Evolutionary conservation across 1,140 invertebrate species (phyloP), one percentile per base, ranked within the genome.

Genomic region (Gryllus bimaculatus): DNA sequence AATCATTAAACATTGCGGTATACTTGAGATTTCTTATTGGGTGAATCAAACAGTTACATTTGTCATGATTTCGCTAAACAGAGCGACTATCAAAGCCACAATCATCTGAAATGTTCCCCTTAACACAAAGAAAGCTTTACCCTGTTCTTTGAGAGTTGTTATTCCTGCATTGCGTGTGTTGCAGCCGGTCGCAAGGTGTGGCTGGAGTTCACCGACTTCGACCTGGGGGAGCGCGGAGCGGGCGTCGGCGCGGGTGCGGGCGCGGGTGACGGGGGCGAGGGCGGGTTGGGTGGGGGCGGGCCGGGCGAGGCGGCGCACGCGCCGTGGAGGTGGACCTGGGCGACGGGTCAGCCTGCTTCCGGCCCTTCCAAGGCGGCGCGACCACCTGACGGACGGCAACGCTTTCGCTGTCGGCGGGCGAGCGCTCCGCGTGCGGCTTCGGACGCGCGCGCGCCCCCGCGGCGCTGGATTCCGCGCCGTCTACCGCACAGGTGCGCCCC

Each of bases 321-420:
- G 84, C 85, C 39, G 83, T 91, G 5, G 88, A 91, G 78, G 83
- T 91, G 4, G 87, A 88, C 80, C 84, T 90, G 5, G 89, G 89
- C 12, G 84, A 85, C 5, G 85, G 87, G 48, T 8, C 84, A 80
- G 8, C 82, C 84, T 8, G 82, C 84, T 87, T 91, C 79, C 84
- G 86, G 21, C 90, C 90, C 0, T 91, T 89, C 81, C 80, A 84
- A n/a, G 47, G 84, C 84, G 5, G 78, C 84, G n/a, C 0, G 85
- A 85, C 49, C 83, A 89, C 5, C 79, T 91, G 13, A 89, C 88
- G 6, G 89, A 90, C 77, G 89, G 90, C 0, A 85, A 90, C 13
- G n/a, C n/a, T n/a, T n/a, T 93, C 90, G 82, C 84, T 92, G 0
- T 92, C 91, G 0, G 82, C 84, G 12, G 85, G 87, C 4, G 91